Evolutionary conservation across 1,140 invertebrate genomes (phyloP).

Genomic region (Bombyx mori): ASM3026992v2 NC_085118.1:9689001-9689500

Average conservation of each 20-base stretch:
- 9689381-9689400: constrained; percentile 64
- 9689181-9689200: constrained; percentile 7
- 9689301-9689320: constrained; percentile 65
- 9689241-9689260: constrained; percentile 65
- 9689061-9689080: too few relatives aligned
- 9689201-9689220: constrained; percentile 10
- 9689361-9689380: constrained; percentile 69
- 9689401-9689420: constrained; percentile 67
- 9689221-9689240: constrained; percentile 51
- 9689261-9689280: constrained; percentile 58
- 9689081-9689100: too few relatives aligned
- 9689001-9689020: too few relatives aligned
- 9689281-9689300: constrained; percentile 63
- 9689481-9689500: constrained; percentile 50
- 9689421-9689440: constrained; percentile 68
- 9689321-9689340: constrained; percentile 65
- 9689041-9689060: too few relatives aligned
- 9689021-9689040: too few relatives aligned
- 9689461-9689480: constrained; percentile 53
- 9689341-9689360: constrained; percentile 65
- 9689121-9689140: too few relatives aligned
- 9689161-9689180: constrained; percentile 12
- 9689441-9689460: constrained; percentile 62
- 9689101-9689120: too few relatives aligned
- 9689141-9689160: constrained; percentile 1